Conservation (phyloP, 2,888 invertebrate genomes). For the Leptopilina drosophilae region DNA sequence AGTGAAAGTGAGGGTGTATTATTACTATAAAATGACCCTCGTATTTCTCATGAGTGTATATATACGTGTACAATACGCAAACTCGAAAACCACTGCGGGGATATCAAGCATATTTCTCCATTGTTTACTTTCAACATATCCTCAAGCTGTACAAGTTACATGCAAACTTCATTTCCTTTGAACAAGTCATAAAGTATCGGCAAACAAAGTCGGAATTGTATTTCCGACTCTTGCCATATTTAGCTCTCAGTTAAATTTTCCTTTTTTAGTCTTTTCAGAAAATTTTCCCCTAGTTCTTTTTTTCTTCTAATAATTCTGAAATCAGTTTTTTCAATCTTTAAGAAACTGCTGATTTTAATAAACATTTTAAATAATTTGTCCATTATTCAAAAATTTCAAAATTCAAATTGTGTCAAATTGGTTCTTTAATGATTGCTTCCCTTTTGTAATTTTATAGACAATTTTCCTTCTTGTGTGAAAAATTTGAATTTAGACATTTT, state of each 20-base stretch:
- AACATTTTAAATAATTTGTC: too few relatives aligned
- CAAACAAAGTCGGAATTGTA: neutral
- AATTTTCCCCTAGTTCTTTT: neutral
- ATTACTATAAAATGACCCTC: conserved; percentile 28
- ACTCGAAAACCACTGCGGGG: conserved; percentile 31
- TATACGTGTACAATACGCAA: neutral
- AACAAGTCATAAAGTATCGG: conserved; percentile 13
- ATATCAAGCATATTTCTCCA: conserved; percentile 18
- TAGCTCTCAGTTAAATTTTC: neutral
- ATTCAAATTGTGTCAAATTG: too few relatives aligned
- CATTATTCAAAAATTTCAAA: too few relatives aligned
- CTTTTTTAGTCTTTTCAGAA: neutral
- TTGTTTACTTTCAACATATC: conserved; percentile 24
- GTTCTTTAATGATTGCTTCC: too few relatives aligned
- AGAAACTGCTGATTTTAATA: too few relatives aligned
- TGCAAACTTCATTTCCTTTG: conserved; percentile 31
- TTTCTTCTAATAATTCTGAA: neutral
- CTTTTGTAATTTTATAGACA: too few relatives aligned
- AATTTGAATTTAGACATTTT: too few relatives aligned
- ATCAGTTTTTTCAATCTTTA: too few relatives aligned
- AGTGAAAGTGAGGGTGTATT: neutral
- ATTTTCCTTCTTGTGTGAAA: too few relatives aligned
- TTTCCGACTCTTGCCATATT: neutral
- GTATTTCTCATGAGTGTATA: conserved; percentile 3
- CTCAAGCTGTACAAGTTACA: conserved; percentile 17